Conservation (phyloP, 2,113 vertebrate species). For the Gasterosteus nipponicus region DNA sequence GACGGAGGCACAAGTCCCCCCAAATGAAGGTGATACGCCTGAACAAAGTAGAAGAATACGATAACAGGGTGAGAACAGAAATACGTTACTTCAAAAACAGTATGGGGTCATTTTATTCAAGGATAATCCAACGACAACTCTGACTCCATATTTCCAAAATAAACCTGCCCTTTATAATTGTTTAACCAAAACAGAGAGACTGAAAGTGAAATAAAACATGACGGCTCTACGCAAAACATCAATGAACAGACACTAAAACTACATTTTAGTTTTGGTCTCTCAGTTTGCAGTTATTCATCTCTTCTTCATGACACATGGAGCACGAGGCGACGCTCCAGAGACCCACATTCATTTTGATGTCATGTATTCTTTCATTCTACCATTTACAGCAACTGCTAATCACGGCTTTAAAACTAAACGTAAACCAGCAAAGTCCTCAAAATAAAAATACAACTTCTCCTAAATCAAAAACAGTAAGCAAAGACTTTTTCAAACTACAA, state of each 20-base stretch:
- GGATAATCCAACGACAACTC: neutral
- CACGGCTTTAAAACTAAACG: neutral
- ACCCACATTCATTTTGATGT: neutral
- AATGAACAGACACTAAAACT: neutral
- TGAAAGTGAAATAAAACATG: neutral
- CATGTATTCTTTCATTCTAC: neutral
- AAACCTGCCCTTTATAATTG: neutral
- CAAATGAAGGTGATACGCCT: conserved; percentile 75
- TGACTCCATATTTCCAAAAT: neutral
- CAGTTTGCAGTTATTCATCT: neutral
- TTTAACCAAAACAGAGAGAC: neutral
- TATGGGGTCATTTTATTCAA: neutral
- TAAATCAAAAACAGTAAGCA: neutral
- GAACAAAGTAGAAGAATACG: neutral
- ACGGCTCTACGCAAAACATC: neutral
- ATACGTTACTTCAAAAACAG: neutral
- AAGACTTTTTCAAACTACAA: neutral
- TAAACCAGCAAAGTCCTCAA: neutral
- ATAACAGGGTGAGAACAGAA: neutral
- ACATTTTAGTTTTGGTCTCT: neutral
- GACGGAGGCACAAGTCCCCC: conserved; percentile 83
- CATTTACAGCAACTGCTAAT: neutral
- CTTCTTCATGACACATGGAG: neutral
- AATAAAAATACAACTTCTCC: neutral
- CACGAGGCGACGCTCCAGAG: neutral